Conservation (phyloP, 2,797 vertebrate species). For the Acanthurus leucopareius region DNA sequence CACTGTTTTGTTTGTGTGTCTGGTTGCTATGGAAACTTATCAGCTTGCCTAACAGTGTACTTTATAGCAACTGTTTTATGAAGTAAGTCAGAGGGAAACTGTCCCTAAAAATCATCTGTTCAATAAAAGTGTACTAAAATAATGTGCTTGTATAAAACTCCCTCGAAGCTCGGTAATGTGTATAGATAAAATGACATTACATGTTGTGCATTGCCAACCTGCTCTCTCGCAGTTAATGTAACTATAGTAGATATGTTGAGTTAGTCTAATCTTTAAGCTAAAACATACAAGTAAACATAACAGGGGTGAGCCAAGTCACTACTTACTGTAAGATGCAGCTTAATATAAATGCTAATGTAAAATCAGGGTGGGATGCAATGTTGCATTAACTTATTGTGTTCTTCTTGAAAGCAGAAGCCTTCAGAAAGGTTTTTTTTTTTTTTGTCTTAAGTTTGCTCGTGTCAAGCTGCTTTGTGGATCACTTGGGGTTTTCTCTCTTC, state of each 20-base stretch:
- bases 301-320: neutral
- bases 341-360: slow-evolving; percentile 19
- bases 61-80: slow-evolving; percentile 54
- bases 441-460: slow-evolving; percentile 22
- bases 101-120: slow-evolving; percentile 9
- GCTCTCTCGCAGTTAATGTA: slow-evolving; percentile 8
- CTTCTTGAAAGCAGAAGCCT: slow-evolving; percentile 15
- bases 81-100: slow-evolving; percentile 38
- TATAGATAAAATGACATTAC: slow-evolving; percentile 12
- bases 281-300: neutral
- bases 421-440: neutral
- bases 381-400: slow-evolving; percentile 9
- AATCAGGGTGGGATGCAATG: slow-evolving; percentile 23
- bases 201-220: slow-evolving; percentile 2
- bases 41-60: slow-evolving; percentile 41
- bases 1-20: slow-evolving; percentile 67
- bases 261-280: neutral
- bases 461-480: slow-evolving; percentile 50
- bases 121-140: slow-evolving; percentile 1
- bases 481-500: slow-evolving; percentile 50
- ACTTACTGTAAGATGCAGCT: slow-evolving; percentile 8
- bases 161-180: neutral
- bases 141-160: neutral
- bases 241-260: neutral
- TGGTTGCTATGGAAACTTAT: slow-evolving; percentile 66